phyloP scores from a whole-genome alignment of 1,140 invertebrate genomes.

The Halotydeus destructor region DNA sequence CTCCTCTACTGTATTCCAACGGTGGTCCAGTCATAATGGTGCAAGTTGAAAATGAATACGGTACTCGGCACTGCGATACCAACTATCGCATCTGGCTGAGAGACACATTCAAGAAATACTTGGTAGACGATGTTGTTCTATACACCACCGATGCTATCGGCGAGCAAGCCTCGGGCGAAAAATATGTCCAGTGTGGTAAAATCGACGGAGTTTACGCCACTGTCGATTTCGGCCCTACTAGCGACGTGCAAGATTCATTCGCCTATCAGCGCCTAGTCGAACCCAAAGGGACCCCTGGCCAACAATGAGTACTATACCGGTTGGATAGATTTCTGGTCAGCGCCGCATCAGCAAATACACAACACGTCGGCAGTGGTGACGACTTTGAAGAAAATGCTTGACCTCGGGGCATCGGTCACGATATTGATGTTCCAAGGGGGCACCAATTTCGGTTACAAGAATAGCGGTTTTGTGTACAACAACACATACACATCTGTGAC shows the following conservation, averaged over 20 bases:
- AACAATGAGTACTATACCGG: conserved; percentile 80
- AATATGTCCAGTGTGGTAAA: conserved; percentile 41
- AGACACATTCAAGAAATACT: conserved; percentile 4
- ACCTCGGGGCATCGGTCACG: conserved; percentile 21
- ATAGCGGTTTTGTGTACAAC: too few relatives aligned
- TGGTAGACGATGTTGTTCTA: conserved; percentile 13
- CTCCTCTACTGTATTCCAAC: conserved; percentile 24
- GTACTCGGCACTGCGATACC: conserved; percentile 18
- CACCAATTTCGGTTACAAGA: conserved; percentile 15
- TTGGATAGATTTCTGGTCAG: conserved; percentile 41
- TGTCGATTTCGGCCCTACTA: conserved; percentile 43
- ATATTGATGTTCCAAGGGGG: conserved; percentile 18
- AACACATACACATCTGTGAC: conserved; percentile 18
- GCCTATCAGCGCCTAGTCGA: conserved; percentile 28
- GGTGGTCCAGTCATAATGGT: conserved; percentile 28
- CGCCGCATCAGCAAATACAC: conserved; percentile 16
- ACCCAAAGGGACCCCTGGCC: conserved; percentile 42
- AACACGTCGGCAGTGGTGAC: conserved; percentile 9
- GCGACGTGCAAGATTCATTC: too few relatives aligned
- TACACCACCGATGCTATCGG: conserved; percentile 16
- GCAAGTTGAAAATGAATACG: conserved; percentile 21
- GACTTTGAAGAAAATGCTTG: conserved; percentile 19
- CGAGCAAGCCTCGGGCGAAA: too few relatives aligned
- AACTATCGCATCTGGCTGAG: conserved; percentile 10
- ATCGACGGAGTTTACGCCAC: conserved; percentile 42